Percentiles rank a stretch among this genome's conserved stretches.
Evolutionary conservation across 64 coral and sea anemone species (phyloP).

Genomic region (Porites australiensis): DNA sequence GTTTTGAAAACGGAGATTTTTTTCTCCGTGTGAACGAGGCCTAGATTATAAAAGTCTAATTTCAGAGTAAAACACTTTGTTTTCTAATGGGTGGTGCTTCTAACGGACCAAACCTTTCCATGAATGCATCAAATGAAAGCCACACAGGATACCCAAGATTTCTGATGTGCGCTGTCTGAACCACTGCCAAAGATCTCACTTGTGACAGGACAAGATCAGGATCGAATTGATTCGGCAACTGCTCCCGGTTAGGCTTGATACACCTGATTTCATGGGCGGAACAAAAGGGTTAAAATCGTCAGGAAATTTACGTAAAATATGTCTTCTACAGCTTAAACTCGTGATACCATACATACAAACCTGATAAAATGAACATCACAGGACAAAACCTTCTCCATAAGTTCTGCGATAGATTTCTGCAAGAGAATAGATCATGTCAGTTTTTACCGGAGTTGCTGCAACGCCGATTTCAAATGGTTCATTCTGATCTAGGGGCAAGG

Average conservation of each 20-base stretch:
- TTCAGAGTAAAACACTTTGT: too few species aligned
- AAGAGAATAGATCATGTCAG: neutral
- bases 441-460: too few species aligned
- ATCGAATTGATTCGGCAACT: constrained; percentile 28
- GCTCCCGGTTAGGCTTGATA: constrained; percentile 39
- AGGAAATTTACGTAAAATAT: too few species aligned
- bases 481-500: too few species aligned
- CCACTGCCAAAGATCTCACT: constrained; percentile 38
- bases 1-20: too few species aligned
- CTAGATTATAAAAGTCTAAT: too few species aligned
- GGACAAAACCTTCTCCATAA: constrained; percentile 57
- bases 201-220: constrained; percentile 33
- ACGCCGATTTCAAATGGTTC: too few species aligned
- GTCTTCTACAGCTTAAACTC: neutral
- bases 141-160: constrained; percentile 54
- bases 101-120: constrained; percentile 40
- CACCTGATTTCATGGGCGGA: constrained; percentile 4
- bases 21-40: too few species aligned
- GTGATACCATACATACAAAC: neutral
- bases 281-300: too few species aligned
- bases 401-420: constrained; percentile 49
- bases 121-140: constrained; percentile 45
- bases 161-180: constrained; percentile 37
- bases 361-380: constrained; percentile 61
- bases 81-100: too few species aligned